Base-by-base conservation (phyloP, 2,113 vertebrate species). In the Neofelis nebulosa region DNA sequence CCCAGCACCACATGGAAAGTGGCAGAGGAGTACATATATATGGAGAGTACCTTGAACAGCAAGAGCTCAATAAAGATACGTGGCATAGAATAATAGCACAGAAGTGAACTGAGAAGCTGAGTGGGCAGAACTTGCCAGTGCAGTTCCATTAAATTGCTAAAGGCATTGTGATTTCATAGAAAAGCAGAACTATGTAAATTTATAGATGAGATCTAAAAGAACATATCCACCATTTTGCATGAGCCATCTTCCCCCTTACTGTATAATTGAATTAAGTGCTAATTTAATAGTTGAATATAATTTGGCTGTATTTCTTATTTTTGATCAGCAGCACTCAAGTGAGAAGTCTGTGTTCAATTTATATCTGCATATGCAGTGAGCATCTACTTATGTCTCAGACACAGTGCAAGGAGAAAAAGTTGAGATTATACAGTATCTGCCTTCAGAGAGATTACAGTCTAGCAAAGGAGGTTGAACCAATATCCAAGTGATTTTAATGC, bases 381-480 rank as follows among this genome's bases (percentile, higher is more conserved):
- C 31, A 66, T 38, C 80, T 69, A 66, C 23, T 50, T 71, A 68
- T 5, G 13, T 86, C 66, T 36, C 36, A 91, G 18, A 63, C 7
- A 94, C 9, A 76, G 23, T 10, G 1, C 74, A 89, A 71, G 38
- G 31, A 63, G 61, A 1, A 48, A 86, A 80, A 25, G 69, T 18
- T 69, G 14, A 81, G 90, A 69, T 87, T 69, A 23, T 0, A 19
- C 7, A 69, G n/a, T 48, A 50, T 73, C 78, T 82, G 33, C 66
- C 86, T 92, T 95, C 82, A 89, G 89, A 69, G 31, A 93, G 57
- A 89, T 36, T 91, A 89, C 50, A 65, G 7, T 71, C 50, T 71
- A 85, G 50, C 80, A 85, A 66, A 89, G 66, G 27, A 92, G 25
- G 5, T 61, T 79, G 83, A 80, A 29, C 36, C 63, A 63, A 61